Conservation (phyloP, 2,113 vertebrate genomes). For the Polypterus bichir region DNA sequence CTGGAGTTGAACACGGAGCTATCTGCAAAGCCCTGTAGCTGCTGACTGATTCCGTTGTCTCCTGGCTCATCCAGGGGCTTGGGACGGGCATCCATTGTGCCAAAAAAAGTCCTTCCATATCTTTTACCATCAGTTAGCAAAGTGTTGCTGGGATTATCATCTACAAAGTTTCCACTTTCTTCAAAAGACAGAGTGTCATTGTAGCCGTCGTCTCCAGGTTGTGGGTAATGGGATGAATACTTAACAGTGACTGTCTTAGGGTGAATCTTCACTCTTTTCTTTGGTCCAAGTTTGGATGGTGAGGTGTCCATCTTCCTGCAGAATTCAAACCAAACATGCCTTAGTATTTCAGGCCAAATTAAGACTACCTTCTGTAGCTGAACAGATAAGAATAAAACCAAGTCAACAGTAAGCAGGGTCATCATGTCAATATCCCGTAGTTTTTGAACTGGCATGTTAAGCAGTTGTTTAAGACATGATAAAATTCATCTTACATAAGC, state of each 20-base stretch:
- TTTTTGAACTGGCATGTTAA: no score
- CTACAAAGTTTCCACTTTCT: constrained; percentile 67
- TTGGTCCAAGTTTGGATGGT: constrained; percentile 61
- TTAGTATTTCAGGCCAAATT: no score
- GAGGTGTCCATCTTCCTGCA: constrained; percentile 64
- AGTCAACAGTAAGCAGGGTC: no score
- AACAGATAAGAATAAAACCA: no score
- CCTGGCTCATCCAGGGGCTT: constrained; percentile 41
- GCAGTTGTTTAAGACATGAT: no score
- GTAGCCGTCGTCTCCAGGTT: constrained; percentile 78
- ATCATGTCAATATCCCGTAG: no score
- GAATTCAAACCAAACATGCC: no score
- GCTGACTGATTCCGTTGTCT: constrained; percentile 48
- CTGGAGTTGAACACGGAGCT: constrained; percentile 67
- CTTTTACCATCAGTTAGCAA: constrained; percentile 57
- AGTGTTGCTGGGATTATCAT: constrained; percentile 68
- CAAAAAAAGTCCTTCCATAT: constrained; percentile 73
- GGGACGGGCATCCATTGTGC: constrained; percentile 61
- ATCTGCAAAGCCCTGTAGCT: constrained; percentile 67
- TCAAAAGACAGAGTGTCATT: constrained; percentile 73
- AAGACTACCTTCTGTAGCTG: no score
- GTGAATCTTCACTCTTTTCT: constrained; percentile 93
- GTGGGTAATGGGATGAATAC: constrained; percentile 85
- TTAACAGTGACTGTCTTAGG: constrained; percentile 88
- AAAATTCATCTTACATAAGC: no score